Base-by-base conservation (phyloP, 2,113 vertebrate genomes). In the Motacilla alba region DNA sequence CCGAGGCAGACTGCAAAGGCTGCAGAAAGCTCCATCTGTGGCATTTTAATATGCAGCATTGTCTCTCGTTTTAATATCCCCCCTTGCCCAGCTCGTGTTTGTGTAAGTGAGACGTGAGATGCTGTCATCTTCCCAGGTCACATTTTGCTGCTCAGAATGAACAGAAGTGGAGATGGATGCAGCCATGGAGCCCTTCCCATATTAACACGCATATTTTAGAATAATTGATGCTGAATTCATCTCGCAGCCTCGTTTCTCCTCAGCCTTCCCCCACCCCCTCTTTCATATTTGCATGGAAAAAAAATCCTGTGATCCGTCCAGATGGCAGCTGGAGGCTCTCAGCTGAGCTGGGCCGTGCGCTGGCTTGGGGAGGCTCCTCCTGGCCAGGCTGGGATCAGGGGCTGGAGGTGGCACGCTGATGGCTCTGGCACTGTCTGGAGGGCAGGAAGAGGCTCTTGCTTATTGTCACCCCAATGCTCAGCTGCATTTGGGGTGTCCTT, bases 171-270 rank as follows among this genome's bases (percentile, higher is more conserved):
- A 80, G 96, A 94, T 68, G 96, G 90, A 89, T 96, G 96, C 90
- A 55, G 86, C 90, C 93, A 16, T 4, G 28, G 85, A 74, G 83
- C 88, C 93, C 86, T 94, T 91, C 86, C 93, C 89, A 14, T 94
- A 92, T 97, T 94, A 95, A 80, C 96, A 88, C 6, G 90, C 94
- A 94, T 95, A 95, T 97, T 95, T 96, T 93, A 95, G 95, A 96
- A 95, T 95, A 95, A 95, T 96, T 96, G 96, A 92, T 94, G 90
- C 94, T 73, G 95, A 95, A 96, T 96, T 96, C 94, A 79, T 95
- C 87, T 87, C 64, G 88, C 94, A 92, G 90, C 90, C 87, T 87
- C 24, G 41, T 80, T 95, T 92, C 90, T 90, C 85, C 94, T 78
- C 85, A 72, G 93, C 92, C 60, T 90, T 92, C 85, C 93, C 87